Evolutionary conservation across 2,113 vertebrate genomes (phyloP).

Genomic region (Nothocercus julius): DNA sequence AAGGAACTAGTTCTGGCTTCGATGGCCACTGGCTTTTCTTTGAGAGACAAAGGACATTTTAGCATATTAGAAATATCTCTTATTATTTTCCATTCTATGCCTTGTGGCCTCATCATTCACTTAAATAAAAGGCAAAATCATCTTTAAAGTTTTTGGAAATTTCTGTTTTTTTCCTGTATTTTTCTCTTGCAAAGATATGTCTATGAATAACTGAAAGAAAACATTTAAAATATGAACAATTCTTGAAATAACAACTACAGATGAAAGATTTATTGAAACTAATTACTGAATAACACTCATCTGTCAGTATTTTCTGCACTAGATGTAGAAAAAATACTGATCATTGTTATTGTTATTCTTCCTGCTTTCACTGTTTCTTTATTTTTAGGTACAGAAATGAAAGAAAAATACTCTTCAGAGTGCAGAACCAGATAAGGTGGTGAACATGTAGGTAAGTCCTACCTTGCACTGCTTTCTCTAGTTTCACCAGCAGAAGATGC

Average conservation of each 20-base stretch:
- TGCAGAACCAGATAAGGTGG: background rate
- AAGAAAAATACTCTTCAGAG: background rate
- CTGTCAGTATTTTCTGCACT: background rate
- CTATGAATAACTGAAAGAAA: background rate
- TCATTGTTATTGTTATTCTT: background rate
- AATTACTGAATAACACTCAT: background rate
- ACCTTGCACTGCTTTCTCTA: background rate
- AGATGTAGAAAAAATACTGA: background rate
- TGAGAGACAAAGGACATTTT: constrained; percentile 42
- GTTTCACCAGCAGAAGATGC: background rate
- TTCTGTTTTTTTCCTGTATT: background rate
- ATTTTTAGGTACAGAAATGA: background rate
- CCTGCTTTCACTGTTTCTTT: background rate
- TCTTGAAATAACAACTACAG: background rate
- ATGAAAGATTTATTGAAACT: background rate
- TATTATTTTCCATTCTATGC: constrained; percentile 31
- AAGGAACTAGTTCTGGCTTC: constrained; percentile 10
- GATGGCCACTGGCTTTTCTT: background rate
- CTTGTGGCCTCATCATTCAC: background rate
- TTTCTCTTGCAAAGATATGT: background rate
- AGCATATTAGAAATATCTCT: constrained; percentile 25
- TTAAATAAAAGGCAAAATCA: background rate
- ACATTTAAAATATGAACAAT: background rate
- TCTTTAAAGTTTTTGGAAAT: background rate
- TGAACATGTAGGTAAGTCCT: background rate